Conservation (phyloP, 2,888 invertebrate genomes). For the Strigamia crassipes region DNA sequence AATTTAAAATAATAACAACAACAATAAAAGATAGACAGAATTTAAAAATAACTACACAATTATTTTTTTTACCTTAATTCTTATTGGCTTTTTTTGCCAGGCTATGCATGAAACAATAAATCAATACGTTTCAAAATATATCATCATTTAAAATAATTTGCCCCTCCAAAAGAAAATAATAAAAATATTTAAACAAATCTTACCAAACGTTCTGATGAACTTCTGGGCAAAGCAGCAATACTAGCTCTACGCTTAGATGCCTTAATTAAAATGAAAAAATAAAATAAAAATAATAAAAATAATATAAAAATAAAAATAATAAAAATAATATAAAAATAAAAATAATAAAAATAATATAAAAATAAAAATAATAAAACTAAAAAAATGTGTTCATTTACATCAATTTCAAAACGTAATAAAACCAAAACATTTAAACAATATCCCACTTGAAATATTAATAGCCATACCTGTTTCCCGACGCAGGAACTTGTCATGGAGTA, state of each 20-base stretch:
- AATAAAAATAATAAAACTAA: neutral
- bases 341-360: slow-evolving; percentile 15
- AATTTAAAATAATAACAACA: neutral
- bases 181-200: slow-evolving; percentile 6
- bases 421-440: too few species aligned
- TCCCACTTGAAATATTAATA: neutral
- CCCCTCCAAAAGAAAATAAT: neutral
- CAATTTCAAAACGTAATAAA: neutral
- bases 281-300: too few species aligned
- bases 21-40: neutral
- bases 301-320: neutral
- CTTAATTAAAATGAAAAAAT: slow-evolving; percentile 9
- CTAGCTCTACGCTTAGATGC: slow-evolving; percentile 42
- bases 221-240: slow-evolving; percentile 43
- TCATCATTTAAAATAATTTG: neutral
- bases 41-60: neutral
- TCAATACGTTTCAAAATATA: neutral
- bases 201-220: slow-evolving; percentile 41
- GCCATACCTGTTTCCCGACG: slow-evolving; percentile 22
- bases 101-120: slow-evolving; percentile 32
- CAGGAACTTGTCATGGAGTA: neutral
- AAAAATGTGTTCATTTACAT: neutral
- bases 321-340: slow-evolving; percentile 33
- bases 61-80: neutral
- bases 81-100: slow-evolving; percentile 7